Evolutionary conservation across 2,888 invertebrate species (phyloP).

Genomic region (Hypena proboscidalis): DNA sequence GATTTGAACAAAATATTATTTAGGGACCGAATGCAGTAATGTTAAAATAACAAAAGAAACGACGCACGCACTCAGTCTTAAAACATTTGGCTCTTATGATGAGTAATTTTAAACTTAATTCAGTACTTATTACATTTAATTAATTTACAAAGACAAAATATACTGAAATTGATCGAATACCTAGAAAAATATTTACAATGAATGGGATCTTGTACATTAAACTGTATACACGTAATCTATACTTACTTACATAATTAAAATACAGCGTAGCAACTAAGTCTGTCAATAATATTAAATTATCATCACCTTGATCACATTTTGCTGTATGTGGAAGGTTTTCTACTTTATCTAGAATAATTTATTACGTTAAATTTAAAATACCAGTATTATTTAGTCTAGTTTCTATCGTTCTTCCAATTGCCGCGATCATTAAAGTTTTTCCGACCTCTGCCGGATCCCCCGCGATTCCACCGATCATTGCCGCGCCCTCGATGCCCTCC

Average conservation of each 20-base stretch:
- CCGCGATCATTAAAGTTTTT: slow-evolving; percentile 81
- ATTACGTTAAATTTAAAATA: slow-evolving; percentile 38
- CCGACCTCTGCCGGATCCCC: slow-evolving; percentile 75
- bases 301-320: slow-evolving; percentile 75
- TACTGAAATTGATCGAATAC: slow-evolving; percentile 50
- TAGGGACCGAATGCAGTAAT: slow-evolving; percentile 19
- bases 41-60: slow-evolving; percentile 51
- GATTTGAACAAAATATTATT: slow-evolving; percentile 20
- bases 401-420: slow-evolving; percentile 83
- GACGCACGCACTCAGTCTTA: slow-evolving; percentile 81
- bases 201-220: slow-evolving; percentile 54
- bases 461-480: slow-evolving; percentile 78
- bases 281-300: slow-evolving; percentile 67
- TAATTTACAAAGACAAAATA: slow-evolving; percentile 47
- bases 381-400: slow-evolving; percentile 57
- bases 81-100: slow-evolving; percentile 82
- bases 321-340: slow-evolving; percentile 68
- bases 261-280: slow-evolving; percentile 59
- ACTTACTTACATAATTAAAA: slow-evolving; percentile 60
- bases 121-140: slow-evolving; percentile 38
- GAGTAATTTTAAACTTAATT: slow-evolving; percentile 67
- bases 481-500: slow-evolving; percentile 76
- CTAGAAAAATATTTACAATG: slow-evolving; percentile 62
- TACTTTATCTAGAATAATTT: slow-evolving; percentile 58
- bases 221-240: slow-evolving; percentile 50